Conservation (phyloP, 1,140 invertebrate genomes). For the Cydia strobilella region DNA sequence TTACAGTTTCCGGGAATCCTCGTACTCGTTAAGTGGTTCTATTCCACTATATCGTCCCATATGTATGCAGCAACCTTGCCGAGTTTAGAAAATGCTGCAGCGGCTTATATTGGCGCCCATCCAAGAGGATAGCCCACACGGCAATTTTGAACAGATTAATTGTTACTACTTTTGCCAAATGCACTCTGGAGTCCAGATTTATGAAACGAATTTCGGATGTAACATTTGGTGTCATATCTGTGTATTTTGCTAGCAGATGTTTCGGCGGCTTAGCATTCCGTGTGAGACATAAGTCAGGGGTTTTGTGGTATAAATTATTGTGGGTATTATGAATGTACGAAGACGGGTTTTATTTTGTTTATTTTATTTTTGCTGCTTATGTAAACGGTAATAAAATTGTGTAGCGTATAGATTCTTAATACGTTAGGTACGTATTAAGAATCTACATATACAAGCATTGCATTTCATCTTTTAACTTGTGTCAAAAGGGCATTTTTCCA, state of each 20-base stretch:
- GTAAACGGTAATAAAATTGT: too few species aligned
- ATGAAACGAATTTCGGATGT: constrained; percentile 45
- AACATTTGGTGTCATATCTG: constrained; percentile 25
- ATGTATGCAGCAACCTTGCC: constrained; percentile 20
- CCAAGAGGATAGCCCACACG: constrained; percentile 44
- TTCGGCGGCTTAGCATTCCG: constrained; percentile 17
- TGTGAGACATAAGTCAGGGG: constrained; percentile 12
- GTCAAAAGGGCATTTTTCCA: too few species aligned
- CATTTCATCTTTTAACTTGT: too few species aligned
- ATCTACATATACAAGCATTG: too few species aligned
- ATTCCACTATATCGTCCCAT: not conserved
- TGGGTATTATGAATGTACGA: not conserved
- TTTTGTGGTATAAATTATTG: constrained; percentile 12
- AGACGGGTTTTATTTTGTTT: constrained; percentile 6
- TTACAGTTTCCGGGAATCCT: not conserved
- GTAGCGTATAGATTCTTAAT: too few species aligned
- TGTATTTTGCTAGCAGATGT: constrained; percentile 38
- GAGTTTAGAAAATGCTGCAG: constrained; percentile 32
- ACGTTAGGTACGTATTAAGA: too few species aligned
- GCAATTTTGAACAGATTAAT: constrained; percentile 61
- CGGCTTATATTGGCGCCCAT: constrained; percentile 48
- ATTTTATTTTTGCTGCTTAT: not conserved
- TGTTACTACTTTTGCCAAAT: constrained; percentile 67
- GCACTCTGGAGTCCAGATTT: constrained; percentile 54
- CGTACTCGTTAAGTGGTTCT: not conserved